Percentiles rank a stretch among this genome's conserved stretches.
Conservation (phyloP, 2,888 invertebrate genomes). For the Dilophus febrilis region DNA sequence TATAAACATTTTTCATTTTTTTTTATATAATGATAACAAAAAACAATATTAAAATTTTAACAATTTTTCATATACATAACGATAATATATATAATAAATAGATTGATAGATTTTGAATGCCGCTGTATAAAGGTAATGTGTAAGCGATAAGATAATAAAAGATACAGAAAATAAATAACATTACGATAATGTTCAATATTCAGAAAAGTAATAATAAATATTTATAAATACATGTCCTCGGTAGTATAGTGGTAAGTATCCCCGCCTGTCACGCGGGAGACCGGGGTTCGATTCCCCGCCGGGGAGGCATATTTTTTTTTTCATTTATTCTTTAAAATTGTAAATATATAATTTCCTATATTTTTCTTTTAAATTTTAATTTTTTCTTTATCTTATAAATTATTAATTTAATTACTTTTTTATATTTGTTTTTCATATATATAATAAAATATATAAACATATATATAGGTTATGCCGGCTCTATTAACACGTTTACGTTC, state of each 20-base stretch:
- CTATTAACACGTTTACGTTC: constrained; percentile 22
- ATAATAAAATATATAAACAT: too few species aligned
- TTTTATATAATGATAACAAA: too few species aligned
- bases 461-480: constrained; percentile 31
- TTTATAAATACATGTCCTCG: constrained; percentile 3
- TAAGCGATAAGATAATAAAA: too few species aligned
- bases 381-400: constrained; percentile 1
- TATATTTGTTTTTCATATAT: constrained; percentile 4
- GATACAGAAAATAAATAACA: too few species aligned
- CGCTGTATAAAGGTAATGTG: too few species aligned
- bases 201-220: too few species aligned
- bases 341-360: background rate
- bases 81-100: too few species aligned
- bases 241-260: constrained; percentile 9
- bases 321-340: constrained; percentile 2
- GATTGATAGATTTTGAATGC: too few species aligned
- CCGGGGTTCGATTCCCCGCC: constrained; percentile 8
- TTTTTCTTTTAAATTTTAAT: background rate
- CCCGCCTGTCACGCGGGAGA: constrained; percentile 9
- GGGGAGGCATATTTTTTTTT: constrained; percentile 4
- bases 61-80: too few species aligned
- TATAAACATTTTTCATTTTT: too few species aligned
- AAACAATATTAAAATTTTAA: too few species aligned
- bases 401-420: background rate
- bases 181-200: too few species aligned